These are phyloP conservation scores for Bradynema listronoti DNA, from an alignment of 1,140 invertebrate species.

Conservation along the genomic window DNA sequence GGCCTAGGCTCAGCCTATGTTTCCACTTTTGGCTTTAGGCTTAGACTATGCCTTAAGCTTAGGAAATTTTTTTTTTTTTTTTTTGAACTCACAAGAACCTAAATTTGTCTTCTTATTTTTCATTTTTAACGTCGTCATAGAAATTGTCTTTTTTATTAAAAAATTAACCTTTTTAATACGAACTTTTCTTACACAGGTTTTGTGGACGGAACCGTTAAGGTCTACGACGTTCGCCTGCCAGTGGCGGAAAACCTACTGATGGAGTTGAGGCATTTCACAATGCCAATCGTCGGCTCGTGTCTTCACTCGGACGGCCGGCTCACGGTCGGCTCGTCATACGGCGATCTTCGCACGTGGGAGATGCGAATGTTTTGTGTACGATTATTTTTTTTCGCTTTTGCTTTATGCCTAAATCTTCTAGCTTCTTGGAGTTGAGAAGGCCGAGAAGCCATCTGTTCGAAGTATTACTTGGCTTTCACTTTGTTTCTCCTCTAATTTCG, in stretches of 20 bases:
- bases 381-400: slow-evolving; percentile 13
- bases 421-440: too few species aligned
- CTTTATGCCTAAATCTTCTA: neutral
- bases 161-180: neutral
- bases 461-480: neutral
- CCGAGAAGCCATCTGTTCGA: neutral
- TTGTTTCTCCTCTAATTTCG: neutral
- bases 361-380: slow-evolving; percentile 42
- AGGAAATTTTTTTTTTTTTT: too few species aligned
- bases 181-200: slow-evolving; percentile 27
- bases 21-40: too few species aligned
- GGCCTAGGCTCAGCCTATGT: too few species aligned
- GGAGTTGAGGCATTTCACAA: slow-evolving; percentile 36
- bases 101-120: too few species aligned
- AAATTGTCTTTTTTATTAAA: too few species aligned
- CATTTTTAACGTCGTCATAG: too few species aligned
- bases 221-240: slow-evolving; percentile 36
- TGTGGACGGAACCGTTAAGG: slow-evolving; percentile 41
- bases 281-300: slow-evolving; percentile 31
- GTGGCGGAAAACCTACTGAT: slow-evolving; percentile 35
- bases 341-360: slow-evolving; percentile 36
- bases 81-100: too few species aligned
- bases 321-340: slow-evolving; percentile 32
- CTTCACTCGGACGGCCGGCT: slow-evolving; percentile 20
- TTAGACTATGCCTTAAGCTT: too few species aligned